A percentile compares a stretch with the other conserved stretches of the same genome.
Conservation (phyloP, 1,140 invertebrate species). For the Cydia strobilella region DNA sequence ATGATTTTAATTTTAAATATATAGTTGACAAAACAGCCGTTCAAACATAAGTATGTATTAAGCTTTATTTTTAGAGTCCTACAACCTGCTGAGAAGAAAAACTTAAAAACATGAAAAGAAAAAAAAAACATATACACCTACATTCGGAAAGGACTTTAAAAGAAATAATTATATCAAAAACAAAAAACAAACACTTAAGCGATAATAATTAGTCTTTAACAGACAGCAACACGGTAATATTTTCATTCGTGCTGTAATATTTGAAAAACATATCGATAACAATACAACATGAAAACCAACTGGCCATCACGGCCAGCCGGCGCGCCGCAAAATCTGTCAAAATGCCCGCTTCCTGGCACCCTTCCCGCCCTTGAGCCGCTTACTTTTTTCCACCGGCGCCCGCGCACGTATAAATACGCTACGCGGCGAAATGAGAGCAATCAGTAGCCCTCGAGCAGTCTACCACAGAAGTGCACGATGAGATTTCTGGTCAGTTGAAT, state of each 20-base stretch:
- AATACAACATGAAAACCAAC: neutral
- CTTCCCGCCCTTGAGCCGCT: constrained; percentile 76
- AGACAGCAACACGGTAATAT: constrained; percentile 38
- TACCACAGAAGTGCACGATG: constrained; percentile 78
- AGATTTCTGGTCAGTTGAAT: constrained; percentile 74
- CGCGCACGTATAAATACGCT: constrained; percentile 65
- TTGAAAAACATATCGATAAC: constrained; percentile 34
- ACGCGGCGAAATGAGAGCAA: constrained; percentile 68
- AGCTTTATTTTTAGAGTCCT: too few species aligned
- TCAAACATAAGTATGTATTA: too few species aligned
- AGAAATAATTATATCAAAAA: too few species aligned
- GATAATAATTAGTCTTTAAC: neutral
- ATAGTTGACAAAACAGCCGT: too few species aligned
- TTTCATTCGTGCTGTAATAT: neutral
- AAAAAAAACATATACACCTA: too few species aligned
- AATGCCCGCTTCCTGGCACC: constrained; percentile 61
- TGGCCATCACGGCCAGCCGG: constrained; percentile 4
- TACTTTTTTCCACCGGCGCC: constrained; percentile 74
- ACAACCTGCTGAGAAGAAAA: too few species aligned
- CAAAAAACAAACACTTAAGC: too few species aligned
- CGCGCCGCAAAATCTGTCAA: constrained; percentile 44
- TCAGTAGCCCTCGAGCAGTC: constrained; percentile 79
- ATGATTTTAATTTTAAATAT: too few species aligned
- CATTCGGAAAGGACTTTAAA: too few species aligned
- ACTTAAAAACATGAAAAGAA: too few species aligned